A percentile compares a stretch with the other conserved stretches of the same genome.
phyloP scores from a whole-genome alignment of 2,113 vertebrate species.

The Geococcyx californianus region DNA sequence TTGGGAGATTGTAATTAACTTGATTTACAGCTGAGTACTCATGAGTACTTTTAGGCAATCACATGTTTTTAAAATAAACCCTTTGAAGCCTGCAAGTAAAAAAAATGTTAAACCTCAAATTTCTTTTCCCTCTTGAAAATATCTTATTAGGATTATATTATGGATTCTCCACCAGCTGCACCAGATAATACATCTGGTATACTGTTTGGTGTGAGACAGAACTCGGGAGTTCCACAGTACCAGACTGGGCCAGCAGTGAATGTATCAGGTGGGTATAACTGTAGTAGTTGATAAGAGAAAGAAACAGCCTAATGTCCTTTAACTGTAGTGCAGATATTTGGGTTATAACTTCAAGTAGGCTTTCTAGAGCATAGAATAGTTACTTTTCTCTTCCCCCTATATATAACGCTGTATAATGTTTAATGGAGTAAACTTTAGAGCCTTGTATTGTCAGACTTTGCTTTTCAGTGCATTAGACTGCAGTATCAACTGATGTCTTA shows the following conservation, averaged over 20 bases:
- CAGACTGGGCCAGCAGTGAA: slow-evolving; percentile 81
- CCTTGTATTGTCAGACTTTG: not conserved
- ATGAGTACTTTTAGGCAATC: slow-evolving; percentile 12
- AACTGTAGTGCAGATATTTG: not conserved
- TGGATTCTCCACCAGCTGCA: slow-evolving; percentile 78
- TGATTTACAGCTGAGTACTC: slow-evolving; percentile 1
- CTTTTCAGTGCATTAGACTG: not conserved
- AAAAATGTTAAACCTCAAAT: slow-evolving; percentile 41
- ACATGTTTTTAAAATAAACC: slow-evolving; percentile 37
- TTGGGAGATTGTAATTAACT: not conserved
- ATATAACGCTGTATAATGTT: not conserved
- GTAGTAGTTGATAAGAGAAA: slow-evolving; percentile 33
- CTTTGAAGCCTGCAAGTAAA: slow-evolving; percentile 33
- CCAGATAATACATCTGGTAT: slow-evolving; percentile 82
- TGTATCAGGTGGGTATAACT: slow-evolving; percentile 82
- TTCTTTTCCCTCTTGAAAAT: slow-evolving; percentile 61
- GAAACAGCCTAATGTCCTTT: not conserved
- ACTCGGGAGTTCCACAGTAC: slow-evolving; percentile 81
- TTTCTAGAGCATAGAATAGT: not conserved
- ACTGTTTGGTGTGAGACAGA: slow-evolving; percentile 78
- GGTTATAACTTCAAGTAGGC: not conserved
- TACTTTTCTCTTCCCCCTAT: not conserved
- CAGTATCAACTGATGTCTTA: not conserved
- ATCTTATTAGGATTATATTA: slow-evolving; percentile 85
- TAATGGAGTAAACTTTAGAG: not conserved